Evolutionary conservation across 1,140 invertebrate genomes (phyloP), one percentile per base, ranked within the genome.

Genomic region (Panagrolaimus sp.): DNA sequence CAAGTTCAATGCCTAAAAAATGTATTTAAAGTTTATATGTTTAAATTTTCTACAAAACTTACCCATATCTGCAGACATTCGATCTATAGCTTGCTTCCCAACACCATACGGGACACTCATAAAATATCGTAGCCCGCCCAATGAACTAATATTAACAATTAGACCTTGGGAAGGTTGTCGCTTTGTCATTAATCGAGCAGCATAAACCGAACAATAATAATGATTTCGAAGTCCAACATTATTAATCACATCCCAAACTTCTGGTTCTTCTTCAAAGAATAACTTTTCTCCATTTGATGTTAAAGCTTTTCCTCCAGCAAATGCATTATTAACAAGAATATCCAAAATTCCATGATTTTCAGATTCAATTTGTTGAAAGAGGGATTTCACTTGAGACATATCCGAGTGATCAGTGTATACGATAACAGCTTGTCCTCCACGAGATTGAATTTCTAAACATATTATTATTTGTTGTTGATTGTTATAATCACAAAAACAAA

Each of bases 201-300:
- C 86, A 68, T 83, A 77, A 1, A 84, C 83, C 6, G 83, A 65
- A 71, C 85, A 86, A 24, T 85, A 76, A 68, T 86, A 86, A 67
- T 84, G 83, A 69, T 86, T 86, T 62, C 84, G 78, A 17, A 86
- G 74, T 24, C 85, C 85, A 32, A 86, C 86, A 65, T 84, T 84
- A 69, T 86, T 86, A 12, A 85, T 75, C 4, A 77, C 76, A 75
- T 86, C 85, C 80, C 81, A 82, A 43, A 80, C 72, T 14, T 65
- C 44, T 10, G 76, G 73, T 17, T 74, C 75, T 15, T 76, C 74
- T 66, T 86, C 84, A 80, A 82, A 86, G 69, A 86, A 86, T 38
- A 72, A 74, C 32, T 77, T 79, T 0, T 78, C 79, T n/a, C 73
- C 71, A 24, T 75, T 43, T 44, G 63, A 64, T 21, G 24, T 64